These are phyloP conservation scores for Amphipyra tragopoginis DNA, from an alignment of 2,888 invertebrate species.

Conservation along the genomic window DNA sequence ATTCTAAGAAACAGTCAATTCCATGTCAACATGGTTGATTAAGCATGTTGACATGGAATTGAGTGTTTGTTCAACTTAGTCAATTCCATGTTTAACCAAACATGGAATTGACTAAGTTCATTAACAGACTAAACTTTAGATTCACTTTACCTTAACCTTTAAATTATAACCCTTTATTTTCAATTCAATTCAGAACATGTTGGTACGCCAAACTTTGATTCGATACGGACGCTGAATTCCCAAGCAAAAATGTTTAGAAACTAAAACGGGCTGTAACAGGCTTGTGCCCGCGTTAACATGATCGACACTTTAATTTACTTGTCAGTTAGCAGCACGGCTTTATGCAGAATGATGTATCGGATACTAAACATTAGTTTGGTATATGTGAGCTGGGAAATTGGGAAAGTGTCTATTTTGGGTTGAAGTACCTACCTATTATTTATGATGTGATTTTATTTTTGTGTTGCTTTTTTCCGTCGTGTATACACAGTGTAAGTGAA, in stretches of 20 bases:
- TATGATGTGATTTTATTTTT: background rate
- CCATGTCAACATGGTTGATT: no score
- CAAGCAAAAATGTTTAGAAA: conserved; percentile 36
- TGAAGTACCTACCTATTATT: background rate
- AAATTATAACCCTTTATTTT: background rate
- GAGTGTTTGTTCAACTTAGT: no score
- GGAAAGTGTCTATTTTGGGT: conserved; percentile 22
- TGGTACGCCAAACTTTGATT: conserved; percentile 5
- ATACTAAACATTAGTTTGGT: conserved; percentile 42
- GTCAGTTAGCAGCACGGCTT: conserved; percentile 52
- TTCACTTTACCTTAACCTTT: no score
- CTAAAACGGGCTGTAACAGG: conserved; percentile 22
- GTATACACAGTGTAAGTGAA: no score
- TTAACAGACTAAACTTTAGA: no score
- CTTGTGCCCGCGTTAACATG: conserved; percentile 44
- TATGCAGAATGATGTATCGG: conserved; percentile 53
- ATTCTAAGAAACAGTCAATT: no score
- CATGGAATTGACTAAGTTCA: no score
- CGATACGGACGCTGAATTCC: conserved; percentile 10
- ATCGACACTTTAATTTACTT: conserved; percentile 65
- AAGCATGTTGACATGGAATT: no score
- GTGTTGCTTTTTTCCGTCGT: no score
- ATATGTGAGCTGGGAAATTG: conserved; percentile 12
- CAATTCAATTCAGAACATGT: background rate
- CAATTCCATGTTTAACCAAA: no score